Evolutionary conservation across 1,140 invertebrate genomes (phyloP), one percentile per base, ranked within the genome.

Genomic region (Portunus trituberculatus): DNA sequence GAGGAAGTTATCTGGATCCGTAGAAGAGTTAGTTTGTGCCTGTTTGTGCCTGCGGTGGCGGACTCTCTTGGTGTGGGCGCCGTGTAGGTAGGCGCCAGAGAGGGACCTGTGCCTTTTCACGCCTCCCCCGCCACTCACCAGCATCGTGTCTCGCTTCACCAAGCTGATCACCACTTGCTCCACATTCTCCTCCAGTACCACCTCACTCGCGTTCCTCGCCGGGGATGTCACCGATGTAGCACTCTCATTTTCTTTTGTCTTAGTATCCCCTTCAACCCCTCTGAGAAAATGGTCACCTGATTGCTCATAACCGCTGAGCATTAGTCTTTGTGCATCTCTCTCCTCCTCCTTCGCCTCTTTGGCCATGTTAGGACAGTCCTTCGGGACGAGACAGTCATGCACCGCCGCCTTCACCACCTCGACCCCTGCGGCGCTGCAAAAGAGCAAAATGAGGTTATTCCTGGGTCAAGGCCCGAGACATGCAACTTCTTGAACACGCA

Each of bases 101-200:
- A 59, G 46, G 20, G 48, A 29, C n/a, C 32, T 83, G 45, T 25
- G 83, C 12, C 48, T 45, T 0, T 32, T 46, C 14, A 83, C 52
- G 76, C 32, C 25, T 4, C 83, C 92, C n/a, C 67, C 84, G 28
- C 92, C 83, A 46, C 83, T 93, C 46, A 93, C 29, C 46, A 83
- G 48, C 84, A 88, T 52, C 29, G 92, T 93, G 48, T 88, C 92
- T 88, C 92, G 82, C 92, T 93, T 93, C 92, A 88, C 92, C 39
- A 93, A n/a, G 29, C 92, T 93, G 32, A 93, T 93, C 82, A 93
- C 92, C 83, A 93, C 83, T 86, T 84, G 48, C 92, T 93, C 92
- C 28, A 93, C 76, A 31, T 93, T 93, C 84, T 93, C 92, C 39
- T 86, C 76, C 2, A 93, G 28, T 29, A 93, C 82, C 31, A 86